These are phyloP conservation scores for Lontra canadensis DNA, from an alignment of 2,113 vertebrate species.

Conservation along the genomic window DNA sequence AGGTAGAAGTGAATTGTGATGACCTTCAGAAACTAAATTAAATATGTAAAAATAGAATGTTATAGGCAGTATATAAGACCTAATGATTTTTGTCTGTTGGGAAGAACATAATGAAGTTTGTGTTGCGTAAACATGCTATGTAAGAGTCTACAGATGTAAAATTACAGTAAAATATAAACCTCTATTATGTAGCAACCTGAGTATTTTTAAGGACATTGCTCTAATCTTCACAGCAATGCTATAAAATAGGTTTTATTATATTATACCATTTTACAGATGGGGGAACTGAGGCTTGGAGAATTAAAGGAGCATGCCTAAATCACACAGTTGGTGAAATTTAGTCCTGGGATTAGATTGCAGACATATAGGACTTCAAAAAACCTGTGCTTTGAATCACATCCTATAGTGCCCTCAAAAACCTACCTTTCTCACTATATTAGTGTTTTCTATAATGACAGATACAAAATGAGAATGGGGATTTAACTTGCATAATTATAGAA, in stretches of 20 bases:
- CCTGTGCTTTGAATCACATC: neutral
- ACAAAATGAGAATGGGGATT: neutral
- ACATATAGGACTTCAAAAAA: neutral
- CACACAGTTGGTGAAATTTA: neutral
- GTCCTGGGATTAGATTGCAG: neutral
- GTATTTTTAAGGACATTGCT: neutral
- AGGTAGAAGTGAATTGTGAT: neutral
- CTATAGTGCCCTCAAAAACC: neutral
- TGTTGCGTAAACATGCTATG: neutral
- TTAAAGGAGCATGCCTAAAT: neutral
- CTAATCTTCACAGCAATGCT: neutral
- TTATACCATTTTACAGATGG: neutral
- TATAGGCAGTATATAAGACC: neutral
- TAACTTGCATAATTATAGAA: neutral
- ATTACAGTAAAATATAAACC: neutral
- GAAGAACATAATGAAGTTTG: neutral
- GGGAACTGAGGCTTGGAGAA: neutral
- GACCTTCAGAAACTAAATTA: slow-evolving; percentile 11
- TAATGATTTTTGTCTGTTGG: neutral
- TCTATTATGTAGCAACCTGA: neutral
- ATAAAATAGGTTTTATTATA: neutral
- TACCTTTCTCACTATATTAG: neutral
- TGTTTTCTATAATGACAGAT: neutral
- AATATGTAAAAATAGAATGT: neutral
- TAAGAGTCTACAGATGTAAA: neutral